These are phyloP conservation scores for Apotomis turbidana DNA, from an alignment of 2,888 invertebrate species.

Conservation along the genomic window DNA sequence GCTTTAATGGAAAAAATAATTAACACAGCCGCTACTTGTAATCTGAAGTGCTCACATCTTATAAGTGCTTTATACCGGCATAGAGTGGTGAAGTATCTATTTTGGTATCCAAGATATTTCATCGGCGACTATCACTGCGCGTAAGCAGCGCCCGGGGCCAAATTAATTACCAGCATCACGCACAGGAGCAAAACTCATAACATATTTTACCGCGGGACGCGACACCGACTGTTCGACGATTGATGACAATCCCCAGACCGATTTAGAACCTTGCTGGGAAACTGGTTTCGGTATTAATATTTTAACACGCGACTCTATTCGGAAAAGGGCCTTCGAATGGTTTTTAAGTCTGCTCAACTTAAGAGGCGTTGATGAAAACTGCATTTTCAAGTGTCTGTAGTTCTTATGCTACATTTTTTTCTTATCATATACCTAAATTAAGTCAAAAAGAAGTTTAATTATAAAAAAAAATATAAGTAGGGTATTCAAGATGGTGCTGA, in stretches of 20 bases:
- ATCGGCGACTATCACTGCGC: slow-evolving; percentile 30
- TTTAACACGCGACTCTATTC: slow-evolving; percentile 36
- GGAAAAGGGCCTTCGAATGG: background rate
- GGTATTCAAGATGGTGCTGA: too few relatives aligned
- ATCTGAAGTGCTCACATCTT: background rate
- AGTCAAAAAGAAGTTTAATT: too few relatives aligned
- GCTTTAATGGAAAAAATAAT: too few relatives aligned
- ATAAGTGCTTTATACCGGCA: background rate
- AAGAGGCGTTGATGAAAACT: background rate
- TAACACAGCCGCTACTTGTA: background rate
- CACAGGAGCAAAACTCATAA: slow-evolving; percentile 59
- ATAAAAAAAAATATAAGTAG: too few relatives aligned
- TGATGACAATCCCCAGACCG: slow-evolving; percentile 44
- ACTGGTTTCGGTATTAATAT: slow-evolving; percentile 39
- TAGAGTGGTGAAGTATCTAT: slow-evolving; percentile 24
- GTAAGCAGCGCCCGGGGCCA: slow-evolving; percentile 54
- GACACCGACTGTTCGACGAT: slow-evolving; percentile 41
- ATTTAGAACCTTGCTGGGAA: slow-evolving; percentile 42
- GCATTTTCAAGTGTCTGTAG: too few relatives aligned
- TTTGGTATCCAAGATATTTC: slow-evolving; percentile 32
- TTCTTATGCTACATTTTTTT: too few relatives aligned
- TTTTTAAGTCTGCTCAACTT: background rate
- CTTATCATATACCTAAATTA: too few relatives aligned
- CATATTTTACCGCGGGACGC: slow-evolving; percentile 54
- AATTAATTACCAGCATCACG: slow-evolving; percentile 66